Base-by-base conservation (phyloP, 2,113 vertebrate genomes). In the Polypterus senegalus region DNA sequence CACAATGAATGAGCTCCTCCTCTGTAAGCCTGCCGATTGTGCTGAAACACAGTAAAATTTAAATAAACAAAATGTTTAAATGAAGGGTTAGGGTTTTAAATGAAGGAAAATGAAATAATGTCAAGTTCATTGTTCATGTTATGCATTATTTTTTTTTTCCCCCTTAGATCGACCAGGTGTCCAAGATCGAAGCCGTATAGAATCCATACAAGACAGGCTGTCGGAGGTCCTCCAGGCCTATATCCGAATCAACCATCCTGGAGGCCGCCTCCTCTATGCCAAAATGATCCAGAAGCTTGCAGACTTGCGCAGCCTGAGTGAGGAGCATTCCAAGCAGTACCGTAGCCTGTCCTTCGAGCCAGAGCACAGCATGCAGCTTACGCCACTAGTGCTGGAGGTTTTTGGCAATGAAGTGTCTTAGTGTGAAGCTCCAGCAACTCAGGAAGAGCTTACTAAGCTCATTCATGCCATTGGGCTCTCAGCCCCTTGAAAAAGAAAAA, bases 281-380 rank as follows among this genome's bases (percentile, higher is more conserved):
- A 97, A 95, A 76, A 98, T 98, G 96, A 97, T 98, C 85, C 96
- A 98, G 81, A 98, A 98, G 72, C 79, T 98, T 67, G 91, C 94
- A 0, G 96, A 98, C 72, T 85, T 98, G 58, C 87, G 96, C 47
- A 97, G 94, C 86, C 90, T 98, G 48, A 97, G 94, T 1, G 94
- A 98, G 82, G 93, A 98, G 77, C 91, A 98, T 83, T 94, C 92
- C 73, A 91, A 90, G 73, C 94, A 98, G 83, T 98, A 97, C 81
- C 93, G 90, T 73, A 88, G 78, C 6, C 85, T 98, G 51, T 92
- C 94, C 76, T 92, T 96, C 80, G 86, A 90, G 80, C 93, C 93
- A 0, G 89, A 92, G 74, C 88, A 89, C 83, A 93, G 88, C 89
- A 92, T 83, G 87, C 90, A 95, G 84, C 96, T 98, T 83, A 97